phyloP scores from a whole-genome alignment of 1,140 invertebrate species.

The Laupala kohalensis region DNA sequence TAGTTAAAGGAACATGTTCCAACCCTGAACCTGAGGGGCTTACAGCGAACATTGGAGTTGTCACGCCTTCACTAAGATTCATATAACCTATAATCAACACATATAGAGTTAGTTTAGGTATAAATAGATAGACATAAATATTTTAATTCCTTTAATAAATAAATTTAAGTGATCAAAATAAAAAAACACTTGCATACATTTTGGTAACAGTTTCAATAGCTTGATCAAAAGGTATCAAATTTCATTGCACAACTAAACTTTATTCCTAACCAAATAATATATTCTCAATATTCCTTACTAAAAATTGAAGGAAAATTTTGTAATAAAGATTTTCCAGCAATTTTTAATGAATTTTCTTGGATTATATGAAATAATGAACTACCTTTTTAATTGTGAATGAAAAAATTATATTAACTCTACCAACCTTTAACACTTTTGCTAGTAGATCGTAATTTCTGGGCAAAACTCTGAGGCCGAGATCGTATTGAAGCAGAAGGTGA shows the following conservation, averaged over 20 bases:
- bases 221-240: no score
- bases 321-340: no score
- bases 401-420: background rate
- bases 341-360: no score
- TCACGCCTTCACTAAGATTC: conserved; percentile 51
- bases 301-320: background rate
- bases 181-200: no score
- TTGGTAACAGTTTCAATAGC: no score
- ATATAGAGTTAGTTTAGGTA: no score
- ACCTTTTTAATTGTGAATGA: background rate
- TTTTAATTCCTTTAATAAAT: no score
- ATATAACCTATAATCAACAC: conserved; percentile 41
- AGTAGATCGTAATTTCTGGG: conserved; percentile 69
- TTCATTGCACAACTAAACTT: no score
- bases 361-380: background rate
- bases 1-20: conserved; percentile 31
- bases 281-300: background rate
- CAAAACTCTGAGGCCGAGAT: conserved; percentile 70
- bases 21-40: conserved; percentile 43
- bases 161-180: no score
- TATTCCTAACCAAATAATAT: background rate
- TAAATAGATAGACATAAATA: no score
- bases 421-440: conserved; percentile 66
- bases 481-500: conserved; percentile 50
- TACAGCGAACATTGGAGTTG: conserved; percentile 52